Percentiles rank a stretch among this genome's conserved stretches.
These are phyloP conservation scores for Crambe crambe DNA, from an alignment of 37 sponge, comb jelly and placozoan species.

Conservation along the genomic window DNA sequence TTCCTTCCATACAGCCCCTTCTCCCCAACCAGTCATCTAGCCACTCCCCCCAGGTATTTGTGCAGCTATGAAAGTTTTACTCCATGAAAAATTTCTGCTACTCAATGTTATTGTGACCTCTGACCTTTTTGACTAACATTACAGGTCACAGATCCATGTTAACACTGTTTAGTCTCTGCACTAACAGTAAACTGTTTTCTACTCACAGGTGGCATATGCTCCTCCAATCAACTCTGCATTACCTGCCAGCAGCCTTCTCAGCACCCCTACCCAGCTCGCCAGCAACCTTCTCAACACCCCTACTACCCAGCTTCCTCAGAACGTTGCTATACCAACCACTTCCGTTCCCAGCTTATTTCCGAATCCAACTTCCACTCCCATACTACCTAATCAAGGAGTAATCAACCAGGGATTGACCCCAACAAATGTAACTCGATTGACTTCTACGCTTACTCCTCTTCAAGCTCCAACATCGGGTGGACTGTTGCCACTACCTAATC, in stretches of 20 bases:
- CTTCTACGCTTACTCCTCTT: neutral
- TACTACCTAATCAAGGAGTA: neutral
- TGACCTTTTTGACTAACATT: too few species aligned
- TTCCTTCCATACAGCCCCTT: neutral
- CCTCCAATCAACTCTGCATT: neutral
- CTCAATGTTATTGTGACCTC: too few species aligned
- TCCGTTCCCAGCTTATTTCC: neutral
- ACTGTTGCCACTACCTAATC: neutral
- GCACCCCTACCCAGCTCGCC: too few species aligned
- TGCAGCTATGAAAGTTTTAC: too few species aligned
- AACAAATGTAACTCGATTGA: neutral
- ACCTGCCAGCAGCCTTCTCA: neutral
- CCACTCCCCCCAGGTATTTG: neutral
- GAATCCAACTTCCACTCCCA: neutral
- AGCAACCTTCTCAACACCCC: too few species aligned
- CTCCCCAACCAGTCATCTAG: neutral
- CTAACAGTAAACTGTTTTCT: too few species aligned
- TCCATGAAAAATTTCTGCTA: too few species aligned
- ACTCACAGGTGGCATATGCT: neutral
- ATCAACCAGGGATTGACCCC: too few species aligned
- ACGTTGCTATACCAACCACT: neutral
- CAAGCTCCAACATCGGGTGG: neutral
- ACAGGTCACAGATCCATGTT: too few species aligned
- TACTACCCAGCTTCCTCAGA: too few species aligned
- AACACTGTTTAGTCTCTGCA: too few species aligned